Base-by-base conservation (phyloP, 2,888 invertebrate species). In the Tenthredo mesomela region DNA sequence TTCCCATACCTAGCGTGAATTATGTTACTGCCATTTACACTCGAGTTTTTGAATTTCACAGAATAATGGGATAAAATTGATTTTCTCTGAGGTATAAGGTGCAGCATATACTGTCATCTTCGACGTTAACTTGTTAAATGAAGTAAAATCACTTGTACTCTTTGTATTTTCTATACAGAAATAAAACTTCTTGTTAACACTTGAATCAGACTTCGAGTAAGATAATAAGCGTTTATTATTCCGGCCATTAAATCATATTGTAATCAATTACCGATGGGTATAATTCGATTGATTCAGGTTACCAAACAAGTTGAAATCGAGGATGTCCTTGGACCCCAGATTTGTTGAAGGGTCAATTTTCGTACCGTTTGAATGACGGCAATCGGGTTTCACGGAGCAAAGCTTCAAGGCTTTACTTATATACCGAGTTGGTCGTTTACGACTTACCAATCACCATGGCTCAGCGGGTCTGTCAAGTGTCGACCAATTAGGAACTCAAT, bases 401-500 rank as follows among this genome's bases (percentile, higher is more conserved):
- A 67, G n/a, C 73, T 43, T 12, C 40, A 25, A 73, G 21, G 71
- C 71, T 73, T 54, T 21, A 37, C 25, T 73, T 10, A n/a, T n/a
- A n/a, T n/a, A 43, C 12, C n/a, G n/a, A 37, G 61, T 80, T 21
- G 80, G 40, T 58, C n/a, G 15, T 40, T 6, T 21, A 21, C 37
- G 61, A 50, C 37, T 58, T n/a, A 47, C 29, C 50, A 77, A 77
- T 50, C 50, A 50, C 12, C 54, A 54, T 21, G 37, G 47, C 47
- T 47, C 29, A 77, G 50, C 33, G 29, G 7, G 50, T 29, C 50
- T 61, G 80, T 43, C 80, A 61, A 80, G 80, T 80, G 80, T 80
- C 80, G 80, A 80, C 61, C 80, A 80, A 80, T 80, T 80, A 80
- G 80, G 33, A 80, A 40, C 58, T 61, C 80, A 80, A 80, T 80